These are phyloP conservation scores for Ennomos fuscantarius DNA, from an alignment of 2,888 invertebrate species.

Conservation along the genomic window DNA sequence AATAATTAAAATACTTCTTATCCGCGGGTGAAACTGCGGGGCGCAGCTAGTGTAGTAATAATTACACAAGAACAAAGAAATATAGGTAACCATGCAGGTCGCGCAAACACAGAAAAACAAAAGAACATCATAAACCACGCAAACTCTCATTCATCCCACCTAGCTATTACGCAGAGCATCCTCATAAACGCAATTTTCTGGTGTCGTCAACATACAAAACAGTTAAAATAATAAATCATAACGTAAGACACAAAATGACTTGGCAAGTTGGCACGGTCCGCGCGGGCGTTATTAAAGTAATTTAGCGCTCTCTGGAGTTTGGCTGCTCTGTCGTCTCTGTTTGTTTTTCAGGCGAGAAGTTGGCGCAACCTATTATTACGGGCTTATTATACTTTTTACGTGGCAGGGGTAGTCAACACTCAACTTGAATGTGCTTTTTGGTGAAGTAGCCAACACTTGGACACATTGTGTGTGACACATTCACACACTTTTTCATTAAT, in stretches of 20 bases:
- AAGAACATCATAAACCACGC: constrained; percentile 17
- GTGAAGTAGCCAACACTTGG: too few relatives aligned
- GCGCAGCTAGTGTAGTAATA: too few relatives aligned
- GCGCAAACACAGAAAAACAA: neutral
- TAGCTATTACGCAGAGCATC: constrained; percentile 26
- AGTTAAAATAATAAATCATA: constrained; percentile 52
- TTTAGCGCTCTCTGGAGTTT: constrained; percentile 69
- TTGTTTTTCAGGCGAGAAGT: constrained; percentile 85
- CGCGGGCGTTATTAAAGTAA: constrained; percentile 70
- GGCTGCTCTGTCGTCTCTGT: constrained; percentile 73
- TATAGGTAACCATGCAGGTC: too few relatives aligned
- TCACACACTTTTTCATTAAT: constrained; percentile 9
- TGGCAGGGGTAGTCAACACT: constrained; percentile 64
- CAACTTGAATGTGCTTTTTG: constrained; percentile 32
- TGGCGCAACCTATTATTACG: constrained; percentile 80
- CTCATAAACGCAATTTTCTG: constrained; percentile 27
- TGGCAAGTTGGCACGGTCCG: constrained; percentile 46
- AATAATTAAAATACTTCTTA: neutral
- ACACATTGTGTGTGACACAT: neutral
- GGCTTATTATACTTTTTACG: constrained; percentile 78
- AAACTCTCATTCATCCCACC: constrained; percentile 24
- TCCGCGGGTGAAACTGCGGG: too few relatives aligned
- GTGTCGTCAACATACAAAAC: constrained; percentile 36
- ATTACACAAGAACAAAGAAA: too few relatives aligned
- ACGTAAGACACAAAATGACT: constrained; percentile 49